Base-by-base conservation (phyloP, 2,113 vertebrate genomes). In the Colinus virginianus region DNA sequence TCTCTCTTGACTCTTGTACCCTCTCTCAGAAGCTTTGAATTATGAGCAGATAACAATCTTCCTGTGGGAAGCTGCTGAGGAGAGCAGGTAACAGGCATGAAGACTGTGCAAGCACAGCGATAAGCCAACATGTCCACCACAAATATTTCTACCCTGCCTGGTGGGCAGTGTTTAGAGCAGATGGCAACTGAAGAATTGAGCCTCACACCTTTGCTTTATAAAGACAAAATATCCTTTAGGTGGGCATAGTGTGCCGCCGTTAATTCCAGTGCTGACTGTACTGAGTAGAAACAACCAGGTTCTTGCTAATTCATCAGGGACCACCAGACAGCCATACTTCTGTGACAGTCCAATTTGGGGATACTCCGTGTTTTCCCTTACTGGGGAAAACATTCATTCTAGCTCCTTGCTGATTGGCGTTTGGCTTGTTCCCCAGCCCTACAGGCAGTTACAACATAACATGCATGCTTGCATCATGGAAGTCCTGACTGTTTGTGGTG, bases 121-220 rank as follows among this genome's bases (percentile, higher is more conserved):
- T 42, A 72, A 83, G 42, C 42, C 80, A 83, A 74, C 23, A n/a
- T 12, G 40, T 11, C 4, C 42, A 58, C 4, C 3, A 56, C 20
- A 18, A 11, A 0, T 11, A 66, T 77, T 66, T 91, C 64, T 71
- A 17, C 6, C 62, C 13, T 83, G 93, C 19, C 32, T 63, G 16
- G 34, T 42, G 68, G 38, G 34, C 28, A 58, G 42, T 34, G 15
- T 82, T 78, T 61, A 82, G 5, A 85, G 10, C 7, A 36, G 21
- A 51, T 5, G 13, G 7, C 30, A 85, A 69, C 20, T 48, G 43
- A 85, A 82, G 56, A 77, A 49, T 7, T 66, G 23, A 87, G 28
- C 14, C 32, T 38, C 89, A 64, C 11, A 91, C 8, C 23, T 83
- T 63, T 88, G 59, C 45, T 94, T 90, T 78, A 78, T 32, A 59